A percentile compares a stretch with the other conserved stretches of the same genome.
Evolutionary conservation across 2,113 vertebrate species (phyloP).

Genomic region (Ploceus nigricollis): DNA sequence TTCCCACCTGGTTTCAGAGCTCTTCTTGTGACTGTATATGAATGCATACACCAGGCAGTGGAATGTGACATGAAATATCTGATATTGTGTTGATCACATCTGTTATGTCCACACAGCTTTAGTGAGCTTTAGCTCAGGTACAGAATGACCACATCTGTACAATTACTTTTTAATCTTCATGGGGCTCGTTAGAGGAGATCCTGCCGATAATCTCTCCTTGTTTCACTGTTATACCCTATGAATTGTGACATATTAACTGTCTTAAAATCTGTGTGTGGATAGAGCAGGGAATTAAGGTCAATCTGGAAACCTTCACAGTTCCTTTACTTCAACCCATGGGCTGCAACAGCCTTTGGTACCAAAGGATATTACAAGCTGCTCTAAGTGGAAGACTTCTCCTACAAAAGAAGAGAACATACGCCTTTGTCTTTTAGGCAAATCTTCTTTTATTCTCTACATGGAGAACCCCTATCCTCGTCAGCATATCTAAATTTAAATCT

Average conservation of each 20-base stretch:
- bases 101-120: background rate
- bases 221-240: background rate
- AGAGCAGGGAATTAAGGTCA: background rate
- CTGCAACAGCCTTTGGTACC: background rate
- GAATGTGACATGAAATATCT: background rate
- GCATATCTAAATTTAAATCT: background rate
- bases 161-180: background rate
- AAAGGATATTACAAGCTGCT: fast-evolving
- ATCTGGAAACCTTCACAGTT: background rate
- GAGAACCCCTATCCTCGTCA: fast-evolving
- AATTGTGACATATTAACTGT: background rate
- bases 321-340: background rate
- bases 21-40: background rate
- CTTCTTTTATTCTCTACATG: background rate
- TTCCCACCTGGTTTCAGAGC: background rate
- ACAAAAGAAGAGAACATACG: background rate
- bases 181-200: background rate
- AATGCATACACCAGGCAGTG: background rate
- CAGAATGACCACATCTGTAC: background rate
- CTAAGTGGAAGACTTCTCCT: background rate
- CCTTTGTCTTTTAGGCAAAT: fast-evolving
- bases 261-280: background rate
- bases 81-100: too few relatives aligned
- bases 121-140: background rate
- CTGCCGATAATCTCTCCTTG: background rate